These are phyloP conservation scores for Drosophila quinaria DNA, from an alignment of 2,888 invertebrate species.

Conservation along the genomic window DNA sequence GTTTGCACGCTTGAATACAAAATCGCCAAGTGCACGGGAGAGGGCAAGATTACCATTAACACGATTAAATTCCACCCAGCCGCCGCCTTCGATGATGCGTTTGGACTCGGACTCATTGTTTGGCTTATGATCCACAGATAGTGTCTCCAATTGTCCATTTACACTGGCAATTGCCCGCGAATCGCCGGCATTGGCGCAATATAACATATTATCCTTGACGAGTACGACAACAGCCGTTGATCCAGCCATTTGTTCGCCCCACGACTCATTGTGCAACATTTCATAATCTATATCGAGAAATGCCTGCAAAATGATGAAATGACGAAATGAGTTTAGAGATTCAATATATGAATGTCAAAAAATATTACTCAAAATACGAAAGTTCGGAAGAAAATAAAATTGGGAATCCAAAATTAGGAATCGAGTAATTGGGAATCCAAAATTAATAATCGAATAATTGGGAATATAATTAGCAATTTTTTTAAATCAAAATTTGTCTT, in stretches of 20 bases:
- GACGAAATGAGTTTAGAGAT: too few species aligned
- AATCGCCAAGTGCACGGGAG: constrained; percentile 98
- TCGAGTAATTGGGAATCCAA: too few species aligned
- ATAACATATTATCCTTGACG: constrained; percentile 93
- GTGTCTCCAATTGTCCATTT: constrained; percentile 89
- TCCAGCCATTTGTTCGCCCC: constrained; percentile 97
- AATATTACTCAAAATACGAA: too few species aligned
- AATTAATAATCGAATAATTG: too few species aligned
- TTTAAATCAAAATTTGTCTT: too few species aligned
- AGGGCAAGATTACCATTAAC: constrained; percentile 99
- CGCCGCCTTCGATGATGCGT: constrained; percentile 97
- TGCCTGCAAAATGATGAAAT: constrained; percentile 86
- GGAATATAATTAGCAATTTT: too few species aligned
- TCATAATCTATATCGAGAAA: constrained; percentile 96
- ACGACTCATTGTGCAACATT: constrained; percentile 95
- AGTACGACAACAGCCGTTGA: constrained; percentile 96
- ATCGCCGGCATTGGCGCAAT: constrained; percentile 99
- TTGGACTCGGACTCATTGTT: constrained; percentile 94
- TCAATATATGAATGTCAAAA: too few species aligned
- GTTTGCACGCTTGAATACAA: constrained; percentile 95
- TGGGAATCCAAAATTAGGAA: too few species aligned
- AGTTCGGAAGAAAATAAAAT: too few species aligned
- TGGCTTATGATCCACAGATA: constrained; percentile 98
- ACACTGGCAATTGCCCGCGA: constrained; percentile 97
- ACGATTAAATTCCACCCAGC: constrained; percentile 98